Evolutionary conservation across 2,888 invertebrate species (phyloP).

Genomic region (Malthinus flaveolus): DNA sequence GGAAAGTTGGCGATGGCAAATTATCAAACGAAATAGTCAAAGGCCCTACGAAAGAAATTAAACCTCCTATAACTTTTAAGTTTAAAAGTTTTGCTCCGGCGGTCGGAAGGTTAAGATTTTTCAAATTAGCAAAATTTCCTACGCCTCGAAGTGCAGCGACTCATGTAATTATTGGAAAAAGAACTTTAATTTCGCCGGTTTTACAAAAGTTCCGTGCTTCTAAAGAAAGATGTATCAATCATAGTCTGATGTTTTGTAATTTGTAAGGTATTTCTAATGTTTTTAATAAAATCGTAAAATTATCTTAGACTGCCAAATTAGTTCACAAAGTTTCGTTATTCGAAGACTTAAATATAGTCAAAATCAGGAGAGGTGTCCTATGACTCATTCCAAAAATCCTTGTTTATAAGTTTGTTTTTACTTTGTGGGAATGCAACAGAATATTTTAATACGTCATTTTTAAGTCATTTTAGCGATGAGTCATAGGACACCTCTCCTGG

Average conservation of each 20-base stretch:
- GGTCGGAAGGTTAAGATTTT: constrained; percentile 19
- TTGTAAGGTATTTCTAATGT: constrained; percentile 33
- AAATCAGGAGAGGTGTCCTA: no score
- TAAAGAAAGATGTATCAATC: constrained; percentile 38
- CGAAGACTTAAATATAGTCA: no score
- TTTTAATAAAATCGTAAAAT: no score
- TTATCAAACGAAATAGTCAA: not conserved
- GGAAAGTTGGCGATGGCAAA: not conserved
- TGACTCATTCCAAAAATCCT: no score
- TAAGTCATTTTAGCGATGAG: no score
- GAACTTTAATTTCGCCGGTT: constrained; percentile 43
- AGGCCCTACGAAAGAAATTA: not conserved
- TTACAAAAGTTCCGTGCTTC: constrained; percentile 36
- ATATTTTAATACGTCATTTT: no score
- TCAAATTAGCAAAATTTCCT: constrained; percentile 12
- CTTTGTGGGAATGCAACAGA: no score
- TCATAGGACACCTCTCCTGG: no score
- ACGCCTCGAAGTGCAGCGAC: not conserved
- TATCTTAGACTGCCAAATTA: no score
- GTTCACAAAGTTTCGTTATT: no score
- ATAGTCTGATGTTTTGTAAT: constrained; percentile 44
- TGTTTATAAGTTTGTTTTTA: no score
- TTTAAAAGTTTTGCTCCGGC: constrained; percentile 24
- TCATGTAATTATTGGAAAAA: constrained; percentile 39
- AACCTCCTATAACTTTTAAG: constrained; percentile 20